These are phyloP conservation scores for Hypotaenidia okinawae DNA, from an alignment of 2,797 vertebrate genomes.

Conservation along the genomic window DNA sequence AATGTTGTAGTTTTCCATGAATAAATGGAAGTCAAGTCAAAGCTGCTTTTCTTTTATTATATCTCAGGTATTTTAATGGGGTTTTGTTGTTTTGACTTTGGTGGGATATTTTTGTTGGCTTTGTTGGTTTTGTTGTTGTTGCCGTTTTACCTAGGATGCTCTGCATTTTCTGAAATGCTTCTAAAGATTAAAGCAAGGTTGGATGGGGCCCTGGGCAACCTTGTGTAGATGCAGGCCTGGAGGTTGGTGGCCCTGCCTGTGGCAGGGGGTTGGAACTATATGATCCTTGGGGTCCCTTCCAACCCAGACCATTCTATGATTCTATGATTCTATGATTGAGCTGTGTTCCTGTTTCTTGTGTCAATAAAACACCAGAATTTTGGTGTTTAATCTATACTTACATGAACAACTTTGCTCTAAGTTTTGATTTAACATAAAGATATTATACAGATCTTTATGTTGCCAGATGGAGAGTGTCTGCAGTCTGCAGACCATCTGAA, in stretches of 20 bases:
- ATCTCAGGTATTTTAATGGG: neutral
- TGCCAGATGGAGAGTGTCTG: neutral
- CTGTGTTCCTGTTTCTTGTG: neutral
- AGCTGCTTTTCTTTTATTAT: neutral
- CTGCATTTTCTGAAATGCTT: neutral
- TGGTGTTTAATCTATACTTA: neutral
- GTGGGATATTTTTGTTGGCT: neutral
- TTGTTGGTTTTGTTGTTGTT: neutral
- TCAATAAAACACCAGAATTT: neutral
- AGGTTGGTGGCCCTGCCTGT: too few relatives aligned
- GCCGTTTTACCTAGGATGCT: neutral
- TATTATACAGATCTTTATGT: neutral
- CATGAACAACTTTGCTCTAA: neutral
- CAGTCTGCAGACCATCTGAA: neutral
- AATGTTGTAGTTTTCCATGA: neutral
- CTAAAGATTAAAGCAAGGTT: neutral
- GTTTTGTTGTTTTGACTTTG: neutral
- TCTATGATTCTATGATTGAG: neutral
- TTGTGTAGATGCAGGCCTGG: too few relatives aligned
- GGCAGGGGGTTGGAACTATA: too few relatives aligned
- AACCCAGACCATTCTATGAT: too few relatives aligned
- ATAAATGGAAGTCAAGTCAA: neutral
- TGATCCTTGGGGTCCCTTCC: too few relatives aligned
- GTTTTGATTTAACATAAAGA: neutral
- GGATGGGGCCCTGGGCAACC: too few relatives aligned